Conservation (phyloP, 1,140 invertebrate species). For the Drosophila sturtevanti region DNA sequence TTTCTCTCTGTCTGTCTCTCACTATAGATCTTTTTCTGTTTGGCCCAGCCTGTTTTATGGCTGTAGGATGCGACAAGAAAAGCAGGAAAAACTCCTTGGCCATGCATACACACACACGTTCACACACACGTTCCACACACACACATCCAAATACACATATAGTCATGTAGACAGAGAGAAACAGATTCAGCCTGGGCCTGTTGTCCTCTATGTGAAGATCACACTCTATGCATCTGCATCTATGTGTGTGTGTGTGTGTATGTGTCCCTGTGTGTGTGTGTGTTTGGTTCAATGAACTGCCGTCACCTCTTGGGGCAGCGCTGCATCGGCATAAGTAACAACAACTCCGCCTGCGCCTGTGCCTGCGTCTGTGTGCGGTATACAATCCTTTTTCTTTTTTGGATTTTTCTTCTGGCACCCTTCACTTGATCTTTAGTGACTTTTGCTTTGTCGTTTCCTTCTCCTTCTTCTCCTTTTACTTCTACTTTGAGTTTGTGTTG, state of each 20-base stretch:
- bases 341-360: constrained; percentile 12
- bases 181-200: constrained; percentile 30
- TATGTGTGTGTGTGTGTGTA: constrained; percentile 24
- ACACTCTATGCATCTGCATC: constrained; percentile 8
- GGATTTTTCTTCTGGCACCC: constrained; percentile 65
- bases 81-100: constrained; percentile 79
- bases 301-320: constrained; percentile 73
- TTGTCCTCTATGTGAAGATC: constrained; percentile 57
- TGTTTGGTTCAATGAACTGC: constrained; percentile 72
- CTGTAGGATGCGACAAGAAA: constrained; percentile 76
- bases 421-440: constrained; percentile 76
- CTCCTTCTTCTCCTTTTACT: neutral
- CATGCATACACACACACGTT: constrained; percentile 46
- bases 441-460: constrained; percentile 26
- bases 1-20: constrained; percentile 17
- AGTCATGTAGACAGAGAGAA: neutral
- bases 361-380: constrained; percentile 22
- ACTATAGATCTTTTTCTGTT: constrained; percentile 7
- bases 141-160: neutral
- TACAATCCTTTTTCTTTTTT: constrained; percentile 70
- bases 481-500: neutral
- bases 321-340: constrained; percentile 21
- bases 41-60: constrained; percentile 39
- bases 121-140: neutral
- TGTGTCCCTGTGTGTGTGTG: constrained; percentile 30